phyloP scores from a whole-genome alignment of 1,140 invertebrate genomes.

The Eupeodes corollae region DNA sequence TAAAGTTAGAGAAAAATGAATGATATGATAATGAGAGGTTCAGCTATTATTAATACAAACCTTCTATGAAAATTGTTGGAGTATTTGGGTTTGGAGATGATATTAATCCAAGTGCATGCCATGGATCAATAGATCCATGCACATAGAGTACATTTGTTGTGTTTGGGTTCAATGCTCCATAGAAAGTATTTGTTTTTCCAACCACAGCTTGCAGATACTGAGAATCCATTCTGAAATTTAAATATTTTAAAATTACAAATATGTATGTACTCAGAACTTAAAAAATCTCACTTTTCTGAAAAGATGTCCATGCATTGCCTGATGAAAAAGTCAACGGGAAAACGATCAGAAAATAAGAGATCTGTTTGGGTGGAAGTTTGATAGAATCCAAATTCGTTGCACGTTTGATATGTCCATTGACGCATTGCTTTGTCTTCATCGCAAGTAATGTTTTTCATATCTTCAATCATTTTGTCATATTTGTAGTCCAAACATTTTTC shows the following conservation, averaged over 20 bases:
- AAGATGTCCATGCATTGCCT: conserved; percentile 77
- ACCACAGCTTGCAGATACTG: conserved; percentile 42
- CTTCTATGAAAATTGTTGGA: conserved; percentile 62
- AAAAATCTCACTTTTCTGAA: conserved; percentile 40
- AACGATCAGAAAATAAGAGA: conserved; percentile 66
- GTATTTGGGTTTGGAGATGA: conserved; percentile 37
- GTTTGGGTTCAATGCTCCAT: conserved; percentile 62
- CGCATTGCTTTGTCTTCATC: conserved; percentile 46
- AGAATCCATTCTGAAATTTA: conserved; percentile 17
- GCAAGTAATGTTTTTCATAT: conserved; percentile 61
- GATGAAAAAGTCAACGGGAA: conserved; percentile 67
- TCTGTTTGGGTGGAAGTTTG: conserved; percentile 68
- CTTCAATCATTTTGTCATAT: conserved; percentile 66
- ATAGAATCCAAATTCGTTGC: conserved; percentile 90
- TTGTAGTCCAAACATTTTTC: conserved; percentile 73
- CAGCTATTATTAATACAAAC: conserved; percentile 32
- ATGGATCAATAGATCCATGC: conserved; percentile 86
- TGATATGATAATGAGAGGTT: conserved; percentile 3
- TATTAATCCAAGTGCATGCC: conserved; percentile 74
- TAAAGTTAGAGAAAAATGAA: conserved; percentile 12
- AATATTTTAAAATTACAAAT: conserved; percentile 29
- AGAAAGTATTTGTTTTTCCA: conserved; percentile 62
- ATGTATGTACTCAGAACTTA: neutral
- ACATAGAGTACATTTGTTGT: conserved; percentile 71
- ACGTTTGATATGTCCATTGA: conserved; percentile 92